phyloP scores from a whole-genome alignment of 1,140 invertebrate species.

The Drosophila watanabei region DNA sequence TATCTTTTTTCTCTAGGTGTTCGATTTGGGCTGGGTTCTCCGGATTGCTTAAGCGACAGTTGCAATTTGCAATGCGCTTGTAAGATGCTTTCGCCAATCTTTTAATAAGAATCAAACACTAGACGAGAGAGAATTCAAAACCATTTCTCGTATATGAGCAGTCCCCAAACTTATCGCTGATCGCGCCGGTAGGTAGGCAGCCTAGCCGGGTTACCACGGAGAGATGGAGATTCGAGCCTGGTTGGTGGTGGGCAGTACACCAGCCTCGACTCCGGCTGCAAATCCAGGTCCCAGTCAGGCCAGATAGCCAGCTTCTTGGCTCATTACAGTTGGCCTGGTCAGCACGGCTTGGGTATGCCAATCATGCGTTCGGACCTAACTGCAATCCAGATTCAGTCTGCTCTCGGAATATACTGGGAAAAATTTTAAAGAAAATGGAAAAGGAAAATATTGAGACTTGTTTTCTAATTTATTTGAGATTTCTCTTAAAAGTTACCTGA shows the following conservation, averaged over 20 bases:
- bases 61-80: constrained; percentile 73
- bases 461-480: too few relatives aligned
- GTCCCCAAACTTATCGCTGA: constrained; percentile 76
- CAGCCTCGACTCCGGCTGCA: background rate
- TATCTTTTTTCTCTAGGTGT: constrained; percentile 16
- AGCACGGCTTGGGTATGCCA: constrained; percentile 58
- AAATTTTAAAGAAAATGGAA: background rate
- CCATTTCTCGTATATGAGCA: constrained; percentile 79
- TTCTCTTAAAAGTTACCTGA: too few relatives aligned
- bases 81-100: constrained; percentile 82
- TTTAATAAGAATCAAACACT: constrained; percentile 85
- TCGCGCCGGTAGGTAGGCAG: constrained; percentile 77
- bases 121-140: constrained; percentile 83
- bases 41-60: constrained; percentile 62
- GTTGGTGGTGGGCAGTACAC: constrained; percentile 39
- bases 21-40: constrained; percentile 61
- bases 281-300: constrained; percentile 4
- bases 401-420: background rate
- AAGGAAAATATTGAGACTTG: background rate
- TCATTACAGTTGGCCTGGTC: constrained; percentile 56
- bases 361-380: constrained; percentile 59
- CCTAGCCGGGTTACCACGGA: background rate
- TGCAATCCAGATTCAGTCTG: constrained; percentile 35
- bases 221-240: constrained; percentile 32
- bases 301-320: constrained; percentile 21